Base-by-base conservation (phyloP, 1,140 invertebrate genomes). In the Rhagoletis zephyria region DNA sequence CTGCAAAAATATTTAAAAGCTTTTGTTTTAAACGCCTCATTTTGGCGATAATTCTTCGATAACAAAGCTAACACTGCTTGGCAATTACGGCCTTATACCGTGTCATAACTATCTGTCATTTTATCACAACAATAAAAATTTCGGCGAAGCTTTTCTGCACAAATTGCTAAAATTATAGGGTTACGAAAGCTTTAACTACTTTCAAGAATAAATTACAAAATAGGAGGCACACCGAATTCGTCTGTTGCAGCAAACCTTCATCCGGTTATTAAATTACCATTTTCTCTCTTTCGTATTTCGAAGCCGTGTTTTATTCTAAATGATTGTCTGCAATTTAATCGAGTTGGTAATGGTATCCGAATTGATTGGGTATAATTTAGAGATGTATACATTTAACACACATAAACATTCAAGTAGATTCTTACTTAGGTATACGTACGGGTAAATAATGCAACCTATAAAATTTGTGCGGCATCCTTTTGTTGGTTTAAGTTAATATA, bases 241-340 rank as follows among this genome's bases (percentile, higher is more conserved):
- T 45, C 67, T 74, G 67, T 12, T 42, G 14, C 16, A 74, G 4
- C 16, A 12, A 48, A 74, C 67, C 42, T 74, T 74, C 12, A 16
- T 12, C 10, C 42, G 42, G 42, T 45, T 74, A 74, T 74, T 74
- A 74, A 74, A 74, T 74, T 45, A 74, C 67, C 67, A 74, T 74
- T 14, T 74, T 74, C 40, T 45, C 40, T 45, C 10, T 45, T 30
- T 10, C 3, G 10, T 7, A 16, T 63, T 63, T 12, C 16, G 61
- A n/a, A n/a, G 30, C 30, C 12, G 59, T 9, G 61, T 48, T 14
- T 56, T 3, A 70, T 30, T 14, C 42, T 16, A 42, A 45, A 3
- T 14, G 67, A 10, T 42, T 4, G 42, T 70, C 40, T 45, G 67
- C 10, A 45, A 14, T 30, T 40, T 45, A 70, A 5, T 40, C 19